A percentile compares a stretch with the other conserved stretches of the same genome.
These are phyloP conservation scores for Pungitius pungitius DNA, from an alignment of 2,113 vertebrate genomes.

Conservation along the genomic window DNA sequence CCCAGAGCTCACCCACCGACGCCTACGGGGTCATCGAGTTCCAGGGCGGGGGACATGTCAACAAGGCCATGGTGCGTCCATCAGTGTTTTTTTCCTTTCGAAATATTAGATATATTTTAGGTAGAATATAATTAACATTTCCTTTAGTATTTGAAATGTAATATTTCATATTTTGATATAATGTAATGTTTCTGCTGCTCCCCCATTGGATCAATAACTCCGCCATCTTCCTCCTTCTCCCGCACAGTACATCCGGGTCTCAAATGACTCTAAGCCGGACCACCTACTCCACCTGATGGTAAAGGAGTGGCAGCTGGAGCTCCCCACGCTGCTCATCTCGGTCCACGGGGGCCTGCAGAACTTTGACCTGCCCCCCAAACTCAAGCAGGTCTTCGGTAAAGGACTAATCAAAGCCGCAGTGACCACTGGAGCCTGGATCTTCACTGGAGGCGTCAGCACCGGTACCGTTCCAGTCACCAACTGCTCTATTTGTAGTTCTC, in stretches of 20 bases:
- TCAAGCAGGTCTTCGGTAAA: slow-evolving; percentile 97
- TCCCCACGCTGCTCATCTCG: slow-evolving; percentile 94
- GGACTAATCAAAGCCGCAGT: slow-evolving; percentile 96
- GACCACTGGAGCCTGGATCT: slow-evolving; percentile 98
- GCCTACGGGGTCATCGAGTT: slow-evolving; percentile 93
- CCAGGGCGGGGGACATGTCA: slow-evolving; percentile 91
- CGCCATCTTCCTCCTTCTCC: not conserved
- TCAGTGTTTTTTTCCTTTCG: too few relatives aligned
- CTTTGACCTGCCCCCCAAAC: slow-evolving; percentile 94
- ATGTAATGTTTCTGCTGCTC: too few relatives aligned
- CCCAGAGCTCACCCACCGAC: slow-evolving; percentile 87
- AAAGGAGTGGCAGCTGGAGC: slow-evolving; percentile 95
- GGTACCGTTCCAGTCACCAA: slow-evolving; percentile 72
- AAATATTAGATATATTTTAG: too few relatives aligned
- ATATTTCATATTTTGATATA: too few relatives aligned
- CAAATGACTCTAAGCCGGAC: slow-evolving; percentile 92
- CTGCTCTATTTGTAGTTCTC: too few relatives aligned
- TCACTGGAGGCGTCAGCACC: slow-evolving; percentile 94
- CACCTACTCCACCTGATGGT: slow-evolving; percentile 95
- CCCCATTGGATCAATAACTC: too few relatives aligned
- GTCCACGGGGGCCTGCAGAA: slow-evolving; percentile 97
- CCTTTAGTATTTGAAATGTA: too few relatives aligned
- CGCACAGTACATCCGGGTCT: slow-evolving; percentile 90
- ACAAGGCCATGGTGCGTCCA: slow-evolving; percentile 88
- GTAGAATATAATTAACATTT: too few relatives aligned